phyloP scores from a whole-genome alignment of 2,888 invertebrate genomes.

The Kuschelorhynchus macadamiae region DNA sequence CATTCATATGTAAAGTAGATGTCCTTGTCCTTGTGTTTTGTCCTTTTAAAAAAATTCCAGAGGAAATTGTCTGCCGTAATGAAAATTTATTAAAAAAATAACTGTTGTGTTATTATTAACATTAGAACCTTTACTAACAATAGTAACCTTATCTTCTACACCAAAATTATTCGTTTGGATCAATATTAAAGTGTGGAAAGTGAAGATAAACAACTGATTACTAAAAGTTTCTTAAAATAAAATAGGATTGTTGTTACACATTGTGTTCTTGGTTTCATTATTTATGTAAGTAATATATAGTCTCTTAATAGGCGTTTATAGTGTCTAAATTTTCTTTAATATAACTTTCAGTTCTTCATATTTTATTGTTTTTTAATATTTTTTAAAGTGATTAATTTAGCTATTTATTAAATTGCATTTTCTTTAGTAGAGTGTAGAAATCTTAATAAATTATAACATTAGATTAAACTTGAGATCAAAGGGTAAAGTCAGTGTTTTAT shows the following conservation, averaged over 20 bases:
- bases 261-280: background rate
- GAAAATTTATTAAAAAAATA: background rate
- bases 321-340: no score
- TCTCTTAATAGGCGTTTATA: no score
- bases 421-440: no score
- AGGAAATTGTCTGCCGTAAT: background rate
- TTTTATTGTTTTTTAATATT: no score
- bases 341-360: no score
- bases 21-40: slow-evolving; percentile 28
- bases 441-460: no score
- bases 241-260: background rate
- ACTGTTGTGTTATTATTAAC: slow-evolving; percentile 3
- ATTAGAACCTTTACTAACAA: background rate
- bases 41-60: slow-evolving; percentile 16
- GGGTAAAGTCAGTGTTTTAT: no score
- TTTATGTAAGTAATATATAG: slow-evolving; percentile 10
- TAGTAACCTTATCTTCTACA: background rate
- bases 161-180: background rate
- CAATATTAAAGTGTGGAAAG: slow-evolving; percentile 8
- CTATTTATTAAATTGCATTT: no score
- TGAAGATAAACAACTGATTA: background rate
- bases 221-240: background rate
- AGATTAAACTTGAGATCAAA: no score
- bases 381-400: no score
- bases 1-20: slow-evolving; percentile 32